These are phyloP conservation scores for Siniperca obscura DNA, from an alignment of 2,797 vertebrate genomes.

Conservation along the genomic window DNA sequence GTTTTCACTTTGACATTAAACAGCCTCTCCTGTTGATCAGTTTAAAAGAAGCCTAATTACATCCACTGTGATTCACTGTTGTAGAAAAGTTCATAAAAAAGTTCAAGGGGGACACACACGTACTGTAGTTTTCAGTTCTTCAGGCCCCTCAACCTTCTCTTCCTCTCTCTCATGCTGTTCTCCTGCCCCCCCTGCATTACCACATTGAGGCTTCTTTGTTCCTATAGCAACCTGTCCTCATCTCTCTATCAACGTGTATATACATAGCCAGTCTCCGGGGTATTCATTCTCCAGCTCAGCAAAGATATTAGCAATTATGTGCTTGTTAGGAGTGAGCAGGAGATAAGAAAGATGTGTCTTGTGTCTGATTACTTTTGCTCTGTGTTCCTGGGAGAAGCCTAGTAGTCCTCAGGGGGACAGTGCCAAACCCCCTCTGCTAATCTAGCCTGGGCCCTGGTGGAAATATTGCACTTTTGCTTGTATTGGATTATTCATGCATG, in stretches of 20 bases:
- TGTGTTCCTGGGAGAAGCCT: slow-evolving; percentile 72
- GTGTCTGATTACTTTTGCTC: slow-evolving; percentile 79
- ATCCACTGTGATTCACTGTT: slow-evolving; percentile 17
- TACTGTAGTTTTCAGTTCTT: slow-evolving; percentile 26
- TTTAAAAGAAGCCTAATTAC: slow-evolving; percentile 37
- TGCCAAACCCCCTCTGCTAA: slow-evolving; percentile 59
- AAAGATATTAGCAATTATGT: slow-evolving; percentile 86
- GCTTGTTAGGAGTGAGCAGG: slow-evolving; percentile 81
- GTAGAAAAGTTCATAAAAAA: slow-evolving; percentile 6
- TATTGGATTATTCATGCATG: slow-evolving; percentile 80
- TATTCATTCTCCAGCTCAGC: slow-evolving; percentile 75
- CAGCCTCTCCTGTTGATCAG: slow-evolving; percentile 11
- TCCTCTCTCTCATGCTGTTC: slow-evolving; percentile 14
- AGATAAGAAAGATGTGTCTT: slow-evolving; percentile 83
- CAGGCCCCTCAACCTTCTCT: slow-evolving; percentile 42
- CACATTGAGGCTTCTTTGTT: slow-evolving; percentile 76
- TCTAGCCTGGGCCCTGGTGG: slow-evolving; percentile 61
- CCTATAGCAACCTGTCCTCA: slow-evolving; percentile 78
- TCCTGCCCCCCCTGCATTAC: slow-evolving; percentile 53
- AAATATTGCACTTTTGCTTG: slow-evolving; percentile 78
- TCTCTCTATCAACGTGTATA: slow-evolving; percentile 77
- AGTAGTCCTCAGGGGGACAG: slow-evolving; percentile 64
- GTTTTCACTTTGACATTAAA: slow-evolving; percentile 24
- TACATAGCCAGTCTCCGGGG: slow-evolving; percentile 80
- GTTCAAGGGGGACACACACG: slow-evolving; percentile 13